Evolutionary conservation across 2,113 vertebrate genomes (phyloP).

Genomic region (Carollia perspicillata): DNA sequence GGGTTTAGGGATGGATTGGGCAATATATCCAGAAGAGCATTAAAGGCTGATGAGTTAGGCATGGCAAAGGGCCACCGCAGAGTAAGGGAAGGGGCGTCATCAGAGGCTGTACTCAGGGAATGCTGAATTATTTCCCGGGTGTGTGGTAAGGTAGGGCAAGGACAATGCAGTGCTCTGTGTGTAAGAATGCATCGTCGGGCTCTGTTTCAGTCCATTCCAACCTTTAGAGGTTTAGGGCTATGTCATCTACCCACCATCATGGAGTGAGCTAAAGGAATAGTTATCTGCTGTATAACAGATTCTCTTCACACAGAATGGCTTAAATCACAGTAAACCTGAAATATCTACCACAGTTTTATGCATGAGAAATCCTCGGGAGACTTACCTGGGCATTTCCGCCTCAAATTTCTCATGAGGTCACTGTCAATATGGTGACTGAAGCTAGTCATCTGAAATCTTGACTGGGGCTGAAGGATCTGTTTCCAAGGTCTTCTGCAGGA

Average conservation of each 20-base stretch:
- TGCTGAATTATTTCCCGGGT: neutral
- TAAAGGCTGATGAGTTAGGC: slow-evolving; percentile 58
- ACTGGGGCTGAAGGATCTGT: neutral
- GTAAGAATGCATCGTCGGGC: neutral
- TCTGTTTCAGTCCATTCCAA: neutral
- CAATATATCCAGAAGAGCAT: slow-evolving; percentile 65
- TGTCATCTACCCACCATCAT: neutral
- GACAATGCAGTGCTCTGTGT: neutral
- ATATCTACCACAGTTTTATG: neutral
- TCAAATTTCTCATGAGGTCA: neutral
- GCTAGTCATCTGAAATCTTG: neutral
- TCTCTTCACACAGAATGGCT: neutral
- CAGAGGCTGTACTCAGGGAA: neutral
- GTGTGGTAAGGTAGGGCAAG: neutral
- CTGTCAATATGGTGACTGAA: neutral
- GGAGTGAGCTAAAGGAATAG: neutral
- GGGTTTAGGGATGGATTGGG: slow-evolving; percentile 45
- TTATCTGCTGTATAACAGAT: neutral
- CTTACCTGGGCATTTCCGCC: neutral
- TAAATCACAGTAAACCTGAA: neutral
- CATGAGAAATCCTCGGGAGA: neutral
- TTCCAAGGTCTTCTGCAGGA: neutral
- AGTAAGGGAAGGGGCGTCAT: slow-evolving; percentile 66
- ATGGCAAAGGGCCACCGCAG: slow-evolving; percentile 63
- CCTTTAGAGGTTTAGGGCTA: neutral